phyloP scores from a whole-genome alignment of 2,113 vertebrate genomes.

The Cathartes aura region DNA sequence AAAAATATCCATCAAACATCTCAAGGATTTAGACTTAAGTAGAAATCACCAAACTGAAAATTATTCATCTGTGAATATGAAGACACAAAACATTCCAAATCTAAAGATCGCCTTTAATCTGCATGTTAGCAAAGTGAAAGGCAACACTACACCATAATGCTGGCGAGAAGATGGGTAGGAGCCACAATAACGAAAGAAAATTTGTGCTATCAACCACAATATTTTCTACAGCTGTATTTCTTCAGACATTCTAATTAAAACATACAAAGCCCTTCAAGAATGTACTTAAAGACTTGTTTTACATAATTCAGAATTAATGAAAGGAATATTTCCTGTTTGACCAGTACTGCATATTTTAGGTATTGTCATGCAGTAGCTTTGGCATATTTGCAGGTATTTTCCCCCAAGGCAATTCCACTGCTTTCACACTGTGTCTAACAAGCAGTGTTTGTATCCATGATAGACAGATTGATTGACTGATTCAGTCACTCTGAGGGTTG shows the following conservation, averaged over 20 bases:
- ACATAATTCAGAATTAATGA: neutral
- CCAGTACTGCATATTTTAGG: accelerated
- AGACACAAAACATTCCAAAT: neutral
- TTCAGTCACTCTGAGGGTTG: neutral
- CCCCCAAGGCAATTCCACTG: neutral
- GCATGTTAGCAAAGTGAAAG: neutral
- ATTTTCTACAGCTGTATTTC: neutral
- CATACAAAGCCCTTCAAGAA: neutral
- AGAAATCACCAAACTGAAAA: neutral
- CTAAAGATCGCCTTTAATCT: neutral
- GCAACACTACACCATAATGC: neutral
- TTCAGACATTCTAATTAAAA: neutral
- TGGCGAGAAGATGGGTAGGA: neutral
- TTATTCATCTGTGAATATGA: neutral
- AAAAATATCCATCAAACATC: neutral
- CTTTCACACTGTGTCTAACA: neutral
- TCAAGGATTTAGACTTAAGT: neutral
- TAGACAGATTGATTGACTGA: accelerated
- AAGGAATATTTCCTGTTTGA: accelerated
- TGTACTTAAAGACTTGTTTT: neutral
- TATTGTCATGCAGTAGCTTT: accelerated
- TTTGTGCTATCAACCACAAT: neutral
- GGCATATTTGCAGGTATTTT: neutral
- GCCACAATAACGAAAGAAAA: neutral
- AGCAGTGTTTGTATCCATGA: accelerated